Percentiles rank a stretch among this genome's conserved stretches.
These are phyloP conservation scores for Rhingia campestris DNA, from an alignment of 2,888 invertebrate genomes.

Conservation along the genomic window DNA sequence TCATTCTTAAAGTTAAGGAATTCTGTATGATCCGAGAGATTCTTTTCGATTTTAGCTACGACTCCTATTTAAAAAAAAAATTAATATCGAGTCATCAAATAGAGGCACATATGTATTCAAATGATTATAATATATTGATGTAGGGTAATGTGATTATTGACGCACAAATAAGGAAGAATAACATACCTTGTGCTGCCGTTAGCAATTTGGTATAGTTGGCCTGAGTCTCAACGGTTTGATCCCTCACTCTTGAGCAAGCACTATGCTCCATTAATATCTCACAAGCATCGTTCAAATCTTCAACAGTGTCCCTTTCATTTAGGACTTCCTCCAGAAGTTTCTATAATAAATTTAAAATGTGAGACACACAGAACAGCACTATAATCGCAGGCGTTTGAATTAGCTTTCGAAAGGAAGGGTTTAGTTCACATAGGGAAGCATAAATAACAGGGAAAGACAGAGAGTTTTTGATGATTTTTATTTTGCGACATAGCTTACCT, in stretches of 20 bases:
- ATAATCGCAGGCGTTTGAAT: slow-evolving; percentile 14
- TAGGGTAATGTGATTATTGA: slow-evolving; percentile 1
- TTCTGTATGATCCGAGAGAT: slow-evolving; percentile 94
- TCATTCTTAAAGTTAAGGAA: slow-evolving; percentile 93
- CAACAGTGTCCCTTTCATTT: slow-evolving; percentile 89
- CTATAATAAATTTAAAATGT: slow-evolving; percentile 76
- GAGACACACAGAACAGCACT: slow-evolving; percentile 18
- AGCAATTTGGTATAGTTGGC: slow-evolving; percentile 91
- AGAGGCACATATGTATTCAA: neutral
- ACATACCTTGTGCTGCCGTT: slow-evolving; percentile 88
- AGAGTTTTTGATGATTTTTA: slow-evolving; percentile 28
- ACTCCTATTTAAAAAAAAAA: slow-evolving; percentile 82
- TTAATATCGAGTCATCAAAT: neutral
- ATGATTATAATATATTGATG: neutral
- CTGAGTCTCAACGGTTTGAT: slow-evolving; percentile 93
- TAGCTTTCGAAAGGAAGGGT: slow-evolving; percentile 9
- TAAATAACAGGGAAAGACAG: slow-evolving; percentile 14
- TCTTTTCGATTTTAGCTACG: slow-evolving; percentile 94
- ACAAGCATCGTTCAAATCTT: slow-evolving; percentile 93
- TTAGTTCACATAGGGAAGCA: slow-evolving; percentile 27
- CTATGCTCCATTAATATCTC: slow-evolving; percentile 93
- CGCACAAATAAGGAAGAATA: neutral
- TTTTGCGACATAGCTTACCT: slow-evolving; percentile 83
- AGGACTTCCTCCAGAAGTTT: slow-evolving; percentile 89
- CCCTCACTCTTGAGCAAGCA: slow-evolving; percentile 92